Evolutionary conservation across 2,888 invertebrate species (phyloP), one percentile per base, ranked within the genome.

Genomic region (Phymatocera aterrima): DNA sequence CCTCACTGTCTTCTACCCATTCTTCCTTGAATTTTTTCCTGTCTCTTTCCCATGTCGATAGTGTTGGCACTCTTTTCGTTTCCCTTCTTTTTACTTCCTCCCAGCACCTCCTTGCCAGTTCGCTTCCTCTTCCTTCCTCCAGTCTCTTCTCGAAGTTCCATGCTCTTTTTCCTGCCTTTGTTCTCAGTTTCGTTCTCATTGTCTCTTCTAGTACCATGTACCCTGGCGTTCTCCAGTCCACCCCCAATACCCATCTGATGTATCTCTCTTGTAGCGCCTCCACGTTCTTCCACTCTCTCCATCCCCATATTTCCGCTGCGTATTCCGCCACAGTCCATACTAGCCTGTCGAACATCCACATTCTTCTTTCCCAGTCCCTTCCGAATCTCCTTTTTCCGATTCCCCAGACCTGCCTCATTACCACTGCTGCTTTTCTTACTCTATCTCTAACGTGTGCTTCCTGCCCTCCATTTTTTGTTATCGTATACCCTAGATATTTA

Each of bases 291-390:
- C 75, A 48, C 37, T 77, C 77, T 61, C 78, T 68, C 80, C 78
- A 80, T n/a, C 80, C 78, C 78, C 80, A 80, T 21, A 80, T 77
- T 46, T 80, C 79, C 3, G 75, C 70, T n/a, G 77, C 79, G 40
- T 78, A 81, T 10, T 64, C 54, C 8, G 68, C 31, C 8, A 81
- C 77, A 28, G 78, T 43, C 77, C 46, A 74, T 18, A 80, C 78
- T 15, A 77, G 28, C 10, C 34, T 48, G 10, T 79, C 64, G 54
- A 79, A 78, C 12, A 81, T 1, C 57, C 61, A 74, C 40, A 79
- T 31, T 37, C 74, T 81, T 34, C 61, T 81, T 18, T 12, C 46
- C 28, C 64, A 79, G 31, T 79, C 78, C 3, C 65, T 61, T 10
- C 43, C 54, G 31, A 80, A 79, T 48, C 46, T 79, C 28, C 70